Conservation (phyloP, 2,113 vertebrate genomes). For the Sebastes schlegelii region DNA sequence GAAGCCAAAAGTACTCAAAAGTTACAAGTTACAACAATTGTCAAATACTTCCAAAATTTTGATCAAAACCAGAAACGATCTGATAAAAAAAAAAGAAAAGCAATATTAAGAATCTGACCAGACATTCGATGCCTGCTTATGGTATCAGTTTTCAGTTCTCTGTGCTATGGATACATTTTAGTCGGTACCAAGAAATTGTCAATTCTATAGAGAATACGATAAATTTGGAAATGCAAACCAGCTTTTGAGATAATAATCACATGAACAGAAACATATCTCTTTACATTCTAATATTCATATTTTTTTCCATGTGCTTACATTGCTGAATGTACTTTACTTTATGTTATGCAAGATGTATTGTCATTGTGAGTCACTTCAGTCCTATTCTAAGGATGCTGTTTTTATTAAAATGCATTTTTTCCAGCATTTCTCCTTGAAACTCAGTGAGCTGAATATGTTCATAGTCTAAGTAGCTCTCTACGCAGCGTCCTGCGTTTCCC, state of each 20-base stretch:
- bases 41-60: background rate
- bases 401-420: slow-evolving; percentile 10
- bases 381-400: background rate
- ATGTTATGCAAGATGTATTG: background rate
- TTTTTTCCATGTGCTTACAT: background rate
- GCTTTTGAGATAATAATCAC: background rate
- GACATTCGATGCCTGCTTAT: background rate
- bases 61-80: background rate
- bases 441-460: slow-evolving; percentile 35
- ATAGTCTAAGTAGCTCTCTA: slow-evolving; percentile 12
- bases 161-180: background rate
- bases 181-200: background rate
- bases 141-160: background rate
- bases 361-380: background rate
- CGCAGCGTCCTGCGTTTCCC: slow-evolving; percentile 47
- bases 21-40: background rate
- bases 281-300: background rate
- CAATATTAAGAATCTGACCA: background rate
- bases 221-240: background rate
- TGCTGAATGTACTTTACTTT: background rate
- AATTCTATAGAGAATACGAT: background rate
- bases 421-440: slow-evolving; percentile 34
- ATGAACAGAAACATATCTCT: background rate
- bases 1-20: background rate
- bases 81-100: background rate